phyloP scores from a whole-genome alignment of 2,888 invertebrate species.

The Pherbina coryleti region DNA sequence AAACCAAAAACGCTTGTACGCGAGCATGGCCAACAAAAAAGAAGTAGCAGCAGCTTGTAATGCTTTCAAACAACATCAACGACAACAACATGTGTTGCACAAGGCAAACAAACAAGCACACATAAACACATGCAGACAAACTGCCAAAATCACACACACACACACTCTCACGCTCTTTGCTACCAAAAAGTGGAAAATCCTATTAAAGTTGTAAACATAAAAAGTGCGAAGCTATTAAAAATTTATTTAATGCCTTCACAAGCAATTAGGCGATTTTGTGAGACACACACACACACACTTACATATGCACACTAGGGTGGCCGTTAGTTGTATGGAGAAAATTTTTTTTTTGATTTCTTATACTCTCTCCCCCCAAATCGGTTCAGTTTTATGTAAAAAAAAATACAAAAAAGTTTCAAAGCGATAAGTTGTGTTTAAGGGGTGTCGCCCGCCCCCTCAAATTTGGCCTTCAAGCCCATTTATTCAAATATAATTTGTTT shows the following conservation, averaged over 20 bases:
- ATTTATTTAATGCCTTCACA: slow-evolving; percentile 69
- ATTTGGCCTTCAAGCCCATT: too few relatives aligned
- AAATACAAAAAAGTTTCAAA: too few relatives aligned
- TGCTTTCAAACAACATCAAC: slow-evolving; percentile 10
- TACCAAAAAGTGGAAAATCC: slow-evolving; percentile 55
- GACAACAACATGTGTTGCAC: background rate
- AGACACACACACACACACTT: slow-evolving; percentile 42
- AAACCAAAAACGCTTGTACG: slow-evolving; percentile 17
- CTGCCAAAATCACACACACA: background rate
- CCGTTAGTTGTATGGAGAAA: too few relatives aligned
- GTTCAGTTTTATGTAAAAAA: too few relatives aligned
- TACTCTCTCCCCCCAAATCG: too few relatives aligned
- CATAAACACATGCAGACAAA: background rate
- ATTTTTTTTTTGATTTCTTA: too few relatives aligned
- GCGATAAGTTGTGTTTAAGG: too few relatives aligned
- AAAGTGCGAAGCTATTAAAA: slow-evolving; percentile 70
- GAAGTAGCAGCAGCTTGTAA: background rate
- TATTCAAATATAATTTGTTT: too few relatives aligned
- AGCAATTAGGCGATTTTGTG: slow-evolving; percentile 68
- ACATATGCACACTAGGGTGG: slow-evolving; percentile 33
- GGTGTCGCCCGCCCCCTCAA: too few relatives aligned
- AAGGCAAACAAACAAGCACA: background rate
- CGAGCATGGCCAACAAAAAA: slow-evolving; percentile 17
- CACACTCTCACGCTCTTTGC: background rate
- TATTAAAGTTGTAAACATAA: slow-evolving; percentile 66